Percentiles rank a stretch among this genome's conserved stretches.
These are phyloP conservation scores for Peromyscus nudipes DNA, from an alignment of 2,797 vertebrate genomes.

Conservation along the genomic window DNA sequence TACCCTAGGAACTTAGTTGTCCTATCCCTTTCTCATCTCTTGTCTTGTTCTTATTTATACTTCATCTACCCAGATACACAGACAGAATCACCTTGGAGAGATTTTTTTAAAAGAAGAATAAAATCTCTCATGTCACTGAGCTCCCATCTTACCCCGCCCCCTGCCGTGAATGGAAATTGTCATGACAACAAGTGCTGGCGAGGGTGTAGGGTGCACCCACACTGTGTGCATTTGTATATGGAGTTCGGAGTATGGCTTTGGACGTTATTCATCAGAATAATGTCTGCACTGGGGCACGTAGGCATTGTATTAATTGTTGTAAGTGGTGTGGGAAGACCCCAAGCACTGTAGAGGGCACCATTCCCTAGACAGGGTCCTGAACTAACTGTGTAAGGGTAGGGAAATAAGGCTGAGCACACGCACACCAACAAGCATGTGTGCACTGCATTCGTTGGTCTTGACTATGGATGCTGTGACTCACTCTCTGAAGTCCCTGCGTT, in stretches of 20 bases:
- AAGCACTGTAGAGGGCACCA: background rate
- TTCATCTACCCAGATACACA: constrained; percentile 81
- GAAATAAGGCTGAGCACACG: background rate
- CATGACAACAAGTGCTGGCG: background rate
- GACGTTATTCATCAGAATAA: background rate
- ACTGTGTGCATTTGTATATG: background rate
- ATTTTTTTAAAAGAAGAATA: constrained; percentile 82
- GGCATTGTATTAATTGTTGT: background rate
- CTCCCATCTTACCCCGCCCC: background rate
- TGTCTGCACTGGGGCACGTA: background rate
- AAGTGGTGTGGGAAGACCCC: background rate
- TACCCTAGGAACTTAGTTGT: constrained; percentile 43
- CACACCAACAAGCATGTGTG: too few species aligned
- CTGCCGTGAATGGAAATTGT: background rate
- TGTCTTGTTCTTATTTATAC: constrained; percentile 71
- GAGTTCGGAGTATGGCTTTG: background rate
- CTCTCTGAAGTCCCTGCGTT: background rate
- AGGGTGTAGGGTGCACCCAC: background rate
- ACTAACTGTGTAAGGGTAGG: background rate
- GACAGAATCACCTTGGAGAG: constrained; percentile 79
- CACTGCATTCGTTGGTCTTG: background rate
- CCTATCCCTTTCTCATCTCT: constrained; percentile 72
- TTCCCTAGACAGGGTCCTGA: background rate
- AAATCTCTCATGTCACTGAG: background rate
- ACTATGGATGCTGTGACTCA: background rate